Evolutionary conservation across 2,797 vertebrate species (phyloP).

Genomic region (Glossophaga mutica): DNA sequence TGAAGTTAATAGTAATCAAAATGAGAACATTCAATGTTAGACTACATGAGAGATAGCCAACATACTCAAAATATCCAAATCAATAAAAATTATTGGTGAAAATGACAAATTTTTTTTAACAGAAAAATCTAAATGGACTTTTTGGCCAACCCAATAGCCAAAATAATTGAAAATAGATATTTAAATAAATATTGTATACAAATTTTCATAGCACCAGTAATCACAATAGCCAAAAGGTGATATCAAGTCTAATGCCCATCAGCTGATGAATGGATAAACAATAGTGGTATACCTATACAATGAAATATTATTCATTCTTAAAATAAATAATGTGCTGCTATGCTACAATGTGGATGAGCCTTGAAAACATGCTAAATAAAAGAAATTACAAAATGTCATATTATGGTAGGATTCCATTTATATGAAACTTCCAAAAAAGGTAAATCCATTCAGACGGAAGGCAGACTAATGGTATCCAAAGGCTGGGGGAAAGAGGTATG

Average conservation of each 20-base stretch:
- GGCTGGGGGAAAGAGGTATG: neutral
- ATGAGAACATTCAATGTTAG: neutral
- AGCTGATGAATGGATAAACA: neutral
- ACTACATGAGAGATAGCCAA: neutral
- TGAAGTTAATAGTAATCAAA: neutral
- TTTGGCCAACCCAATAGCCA: neutral
- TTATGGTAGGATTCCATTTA: neutral
- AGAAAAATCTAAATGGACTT: too few relatives aligned
- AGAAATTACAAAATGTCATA: neutral
- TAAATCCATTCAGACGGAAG: neutral
- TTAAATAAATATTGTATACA: neutral
- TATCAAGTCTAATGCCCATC: neutral
- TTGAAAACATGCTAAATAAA: neutral
- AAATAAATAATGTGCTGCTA: neutral
- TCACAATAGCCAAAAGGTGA: neutral
- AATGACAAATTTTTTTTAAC: neutral
- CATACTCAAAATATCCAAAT: neutral
- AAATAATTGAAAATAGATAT: neutral
- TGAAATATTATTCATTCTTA: neutral
- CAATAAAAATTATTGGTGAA: neutral
- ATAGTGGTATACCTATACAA: too few relatives aligned
- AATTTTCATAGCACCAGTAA: neutral
- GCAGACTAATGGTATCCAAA: neutral
- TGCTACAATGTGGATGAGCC: neutral
- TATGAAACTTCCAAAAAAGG: neutral